Evolutionary conservation across 2,888 invertebrate species (phyloP), one percentile per base, ranked within the genome.

Genomic region (Acrobasis repandana): DNA sequence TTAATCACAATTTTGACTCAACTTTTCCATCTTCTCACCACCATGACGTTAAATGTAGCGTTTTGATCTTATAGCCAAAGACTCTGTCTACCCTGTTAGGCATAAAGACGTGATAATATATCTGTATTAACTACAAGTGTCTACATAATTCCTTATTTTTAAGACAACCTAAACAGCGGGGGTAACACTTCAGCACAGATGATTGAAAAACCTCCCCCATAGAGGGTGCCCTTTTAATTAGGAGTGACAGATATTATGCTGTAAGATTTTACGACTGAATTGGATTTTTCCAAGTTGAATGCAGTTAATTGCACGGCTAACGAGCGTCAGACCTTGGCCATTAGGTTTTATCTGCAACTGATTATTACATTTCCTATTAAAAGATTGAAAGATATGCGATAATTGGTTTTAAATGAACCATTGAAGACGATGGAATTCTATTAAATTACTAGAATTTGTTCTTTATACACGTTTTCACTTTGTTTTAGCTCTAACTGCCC

Each of bases 301-400:
- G 69, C 60, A 66, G 70, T 70, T 74, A 76, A 77, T 77, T 76
- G 75, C 68, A 68, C 72, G 71, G 74, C 75, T 75, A 71, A 75
- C 67, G 65, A 58, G 72, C 74, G 68, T 75, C 72, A 72, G 61
- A 69, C 68, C 70, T 74, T 66, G 67, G 64, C 65, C 65, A 64
- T 65, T 65, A 65, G 61, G 61, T 62, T 65, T 63, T 69, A 64
- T 73, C 70, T 65, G 66, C 69, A 60, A 63, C 63, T 60, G 60
- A 60, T 59, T 59, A 51, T 59, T 43, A 51, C 57, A 9, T 34
- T 51, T 51, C 33, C 50, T 28, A 34, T 61, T 56, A 56, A 56
- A 38, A 49, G 9, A 54, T 60, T 58, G 16, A 36, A 16, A 34
- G 48, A 36, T 58, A 58, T 14, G 18, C 8, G 14, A 49, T 34